Base-by-base conservation (phyloP, 2,113 vertebrate species). In the Pavo muticus region DNA sequence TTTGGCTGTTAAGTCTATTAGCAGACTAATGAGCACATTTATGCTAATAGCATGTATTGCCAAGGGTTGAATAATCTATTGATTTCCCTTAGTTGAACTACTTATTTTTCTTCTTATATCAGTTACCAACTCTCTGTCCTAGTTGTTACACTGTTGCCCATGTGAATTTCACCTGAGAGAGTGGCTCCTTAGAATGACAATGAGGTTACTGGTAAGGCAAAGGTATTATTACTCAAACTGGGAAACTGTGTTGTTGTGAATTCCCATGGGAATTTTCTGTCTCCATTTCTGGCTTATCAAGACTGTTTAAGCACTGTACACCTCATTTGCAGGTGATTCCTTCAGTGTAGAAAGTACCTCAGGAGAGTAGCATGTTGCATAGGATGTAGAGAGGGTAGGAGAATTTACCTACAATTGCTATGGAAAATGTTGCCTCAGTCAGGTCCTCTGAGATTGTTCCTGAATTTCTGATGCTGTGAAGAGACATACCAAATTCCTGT, bases 61-160 rank as follows among this genome's bases (percentile, higher is more conserved):
- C 61, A 92, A 78, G 30, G 65, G 45, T 87, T 90, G 91, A 92
- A 77, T 64, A 87, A 75, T 78, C 65, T 91, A 94, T 94, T 90
- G 83, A 90, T 94, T 95, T 91, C 37, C 39, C 12, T 70, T 69
- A 57, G 76, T 30, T 78, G 52, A 71, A 71, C 35, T 81, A 71
- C 79, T 90, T 70, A 67, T 81, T 90, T 88, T 88, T 86, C 75
- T 56, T 71, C 70, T 90, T 90, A 42, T 15, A 54, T 81, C 52
- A 59, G 50, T 77, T 86, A 74, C 19, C 44, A 88, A 16, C 29
- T 48, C 39, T 32, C 16, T 74, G 45, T 60, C 8, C 21, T 44
- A 56, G 24, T 32, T 81, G 42, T 91, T 83, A 20, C 2, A 2
- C 11, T 78, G 5, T 7, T 85, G 20, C 39, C 32, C 10, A 17